Evolutionary conservation across 1,140 invertebrate species (phyloP).

Genomic region (Caligus rogercresseyi): DNA sequence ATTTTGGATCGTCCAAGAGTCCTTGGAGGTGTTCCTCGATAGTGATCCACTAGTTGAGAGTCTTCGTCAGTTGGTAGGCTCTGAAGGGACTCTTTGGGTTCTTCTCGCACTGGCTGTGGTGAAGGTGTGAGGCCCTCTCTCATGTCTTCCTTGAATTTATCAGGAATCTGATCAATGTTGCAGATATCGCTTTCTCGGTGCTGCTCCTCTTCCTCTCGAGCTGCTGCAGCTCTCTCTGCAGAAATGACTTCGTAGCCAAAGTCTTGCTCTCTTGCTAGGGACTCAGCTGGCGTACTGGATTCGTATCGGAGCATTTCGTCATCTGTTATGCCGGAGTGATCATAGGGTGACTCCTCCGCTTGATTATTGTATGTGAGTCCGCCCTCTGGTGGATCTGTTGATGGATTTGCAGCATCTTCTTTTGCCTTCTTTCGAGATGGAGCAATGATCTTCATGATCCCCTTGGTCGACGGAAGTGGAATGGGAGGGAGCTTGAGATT

Average conservation of each 20-base stretch:
- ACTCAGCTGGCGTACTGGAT: background rate
- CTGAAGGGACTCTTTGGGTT: background rate
- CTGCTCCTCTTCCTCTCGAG: background rate
- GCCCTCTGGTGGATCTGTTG: background rate
- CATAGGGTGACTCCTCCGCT: background rate
- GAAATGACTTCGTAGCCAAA: slow-evolving; percentile 15
- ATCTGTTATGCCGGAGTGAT: slow-evolving; percentile 7
- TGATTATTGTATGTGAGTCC: background rate
- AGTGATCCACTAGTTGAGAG: background rate
- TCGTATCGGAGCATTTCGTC: slow-evolving; percentile 12
- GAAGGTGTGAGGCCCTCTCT: background rate
- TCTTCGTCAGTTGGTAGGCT: background rate
- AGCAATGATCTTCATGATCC: slow-evolving; percentile 1
- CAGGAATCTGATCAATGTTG: background rate
- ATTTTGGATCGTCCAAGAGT: background rate
- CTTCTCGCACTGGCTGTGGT: background rate
- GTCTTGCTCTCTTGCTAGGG: slow-evolving; percentile 10
- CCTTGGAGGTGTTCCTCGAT: background rate
- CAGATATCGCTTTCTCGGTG: background rate
- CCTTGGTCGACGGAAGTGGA: slow-evolving; percentile 7
- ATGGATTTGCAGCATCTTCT: background rate
- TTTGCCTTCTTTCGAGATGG: background rate
- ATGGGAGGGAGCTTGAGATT: slow-evolving; percentile 9
- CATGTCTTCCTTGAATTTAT: background rate
- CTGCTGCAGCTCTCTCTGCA: background rate